Evolutionary conservation across 2,888 invertebrate species (phyloP).

Genomic region (Actias luna): DNA sequence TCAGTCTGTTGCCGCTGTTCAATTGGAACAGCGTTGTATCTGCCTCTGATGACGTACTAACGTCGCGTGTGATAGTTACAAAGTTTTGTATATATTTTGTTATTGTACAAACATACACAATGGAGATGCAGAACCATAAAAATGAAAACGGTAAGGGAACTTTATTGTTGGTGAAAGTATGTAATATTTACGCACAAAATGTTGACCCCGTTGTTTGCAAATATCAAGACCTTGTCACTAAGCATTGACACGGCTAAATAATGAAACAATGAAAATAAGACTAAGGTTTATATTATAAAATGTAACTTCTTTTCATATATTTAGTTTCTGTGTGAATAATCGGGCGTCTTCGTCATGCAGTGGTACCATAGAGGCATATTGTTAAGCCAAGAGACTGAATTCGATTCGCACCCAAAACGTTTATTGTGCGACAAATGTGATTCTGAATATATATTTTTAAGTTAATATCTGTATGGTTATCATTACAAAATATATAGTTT

Average conservation of each 20-base stretch:
- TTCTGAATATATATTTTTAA: neutral
- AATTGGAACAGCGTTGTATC: slow-evolving; percentile 12
- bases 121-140: slow-evolving; percentile 52
- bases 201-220: slow-evolving; percentile 36
- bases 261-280: neutral
- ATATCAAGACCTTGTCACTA: slow-evolving; percentile 21
- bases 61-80: slow-evolving; percentile 23
- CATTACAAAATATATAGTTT: no score
- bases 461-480: neutral
- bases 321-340: neutral
- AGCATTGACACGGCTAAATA: slow-evolving; percentile 7
- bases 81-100: slow-evolving; percentile 1
- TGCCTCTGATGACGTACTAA: neutral
- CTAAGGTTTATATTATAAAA: neutral
- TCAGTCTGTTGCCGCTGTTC: slow-evolving; percentile 18
- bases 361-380: neutral
- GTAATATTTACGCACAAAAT: slow-evolving; percentile 24
- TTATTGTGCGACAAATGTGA: neutral
- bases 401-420: neutral
- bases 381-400: neutral
- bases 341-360: neutral
- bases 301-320: neutral
- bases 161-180: slow-evolving; percentile 49
- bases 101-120: slow-evolving; percentile 25
- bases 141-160: slow-evolving; percentile 36